Conservation (phyloP, 2,797 vertebrate genomes). For the Spondyliosoma cantharus region DNA sequence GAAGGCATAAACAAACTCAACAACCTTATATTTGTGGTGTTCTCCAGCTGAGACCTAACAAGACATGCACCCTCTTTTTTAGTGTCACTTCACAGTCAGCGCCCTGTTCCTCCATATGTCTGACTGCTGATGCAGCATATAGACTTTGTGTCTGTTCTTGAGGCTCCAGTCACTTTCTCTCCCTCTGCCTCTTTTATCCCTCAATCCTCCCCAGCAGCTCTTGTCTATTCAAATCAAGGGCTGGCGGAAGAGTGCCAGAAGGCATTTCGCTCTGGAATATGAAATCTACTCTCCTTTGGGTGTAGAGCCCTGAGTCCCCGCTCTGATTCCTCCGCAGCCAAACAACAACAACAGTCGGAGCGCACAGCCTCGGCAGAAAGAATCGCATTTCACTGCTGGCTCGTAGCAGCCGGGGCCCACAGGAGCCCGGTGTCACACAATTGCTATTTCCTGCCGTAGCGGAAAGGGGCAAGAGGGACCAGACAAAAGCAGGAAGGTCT, state of each 20-base stretch:
- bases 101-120: conserved; percentile 23
- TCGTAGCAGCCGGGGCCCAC: conserved; percentile 53
- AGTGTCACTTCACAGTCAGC: conserved; percentile 22
- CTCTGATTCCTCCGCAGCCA: conserved; percentile 69
- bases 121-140: conserved; percentile 60
- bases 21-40: background rate
- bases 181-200: conserved; percentile 72
- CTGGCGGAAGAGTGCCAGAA: conserved; percentile 74
- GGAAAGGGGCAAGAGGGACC: conserved; percentile 61
- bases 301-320: conserved; percentile 62
- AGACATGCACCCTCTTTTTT: conserved; percentile 10
- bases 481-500: conserved; percentile 55
- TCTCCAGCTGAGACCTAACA: conserved; percentile 3
- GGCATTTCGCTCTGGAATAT: conserved; percentile 78
- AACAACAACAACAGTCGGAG: conserved; percentile 72
- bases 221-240: conserved; percentile 80
- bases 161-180: conserved; percentile 68
- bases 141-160: conserved; percentile 51
- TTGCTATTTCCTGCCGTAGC: conserved; percentile 67
- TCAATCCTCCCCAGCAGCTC: conserved; percentile 76
- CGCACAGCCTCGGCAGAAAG: conserved; percentile 60
- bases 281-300: conserved; percentile 75
- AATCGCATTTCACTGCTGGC: conserved; percentile 61
- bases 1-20: background rate
- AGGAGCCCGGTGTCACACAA: conserved; percentile 76